Conservation (phyloP, 2,888 invertebrate genomes). For the Diarsia brunnea region DNA sequence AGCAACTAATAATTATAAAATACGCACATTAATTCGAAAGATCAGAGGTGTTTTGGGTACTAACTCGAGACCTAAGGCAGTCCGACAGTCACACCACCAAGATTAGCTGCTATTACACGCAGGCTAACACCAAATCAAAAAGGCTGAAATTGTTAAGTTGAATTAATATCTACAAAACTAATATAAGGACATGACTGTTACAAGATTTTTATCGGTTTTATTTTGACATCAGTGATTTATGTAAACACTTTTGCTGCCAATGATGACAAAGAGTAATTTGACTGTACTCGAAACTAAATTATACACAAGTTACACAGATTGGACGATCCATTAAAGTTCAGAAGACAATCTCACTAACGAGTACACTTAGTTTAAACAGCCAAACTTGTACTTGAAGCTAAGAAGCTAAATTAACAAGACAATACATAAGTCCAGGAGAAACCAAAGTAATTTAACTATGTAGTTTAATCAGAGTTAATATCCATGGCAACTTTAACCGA, state of each 20-base stretch:
- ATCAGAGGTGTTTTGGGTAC: too few species aligned
- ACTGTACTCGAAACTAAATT: background rate
- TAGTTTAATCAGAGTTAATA: slow-evolving; percentile 12
- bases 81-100: too few species aligned
- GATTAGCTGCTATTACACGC: too few species aligned
- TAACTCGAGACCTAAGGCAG: too few species aligned
- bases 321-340: background rate
- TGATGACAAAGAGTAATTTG: background rate
- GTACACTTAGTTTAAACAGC: background rate
- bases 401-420: slow-evolving; percentile 19
- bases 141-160: too few species aligned
- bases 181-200: background rate
- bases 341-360: slow-evolving; percentile 13
- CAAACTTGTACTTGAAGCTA: slow-evolving; percentile 6
- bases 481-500: slow-evolving; percentile 27
- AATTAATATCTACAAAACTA: background rate
- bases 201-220: background rate
- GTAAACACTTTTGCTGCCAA: too few species aligned
- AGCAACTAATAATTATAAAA: too few species aligned
- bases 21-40: too few species aligned
- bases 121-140: too few species aligned
- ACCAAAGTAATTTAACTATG: slow-evolving; percentile 31
- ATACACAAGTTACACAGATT: background rate
- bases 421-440: background rate
- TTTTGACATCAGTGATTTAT: background rate